Percentiles rank a stretch among this genome's conserved stretches.
Conservation (phyloP, 1,140 invertebrate genomes). For the Augochlora pura region DNA sequence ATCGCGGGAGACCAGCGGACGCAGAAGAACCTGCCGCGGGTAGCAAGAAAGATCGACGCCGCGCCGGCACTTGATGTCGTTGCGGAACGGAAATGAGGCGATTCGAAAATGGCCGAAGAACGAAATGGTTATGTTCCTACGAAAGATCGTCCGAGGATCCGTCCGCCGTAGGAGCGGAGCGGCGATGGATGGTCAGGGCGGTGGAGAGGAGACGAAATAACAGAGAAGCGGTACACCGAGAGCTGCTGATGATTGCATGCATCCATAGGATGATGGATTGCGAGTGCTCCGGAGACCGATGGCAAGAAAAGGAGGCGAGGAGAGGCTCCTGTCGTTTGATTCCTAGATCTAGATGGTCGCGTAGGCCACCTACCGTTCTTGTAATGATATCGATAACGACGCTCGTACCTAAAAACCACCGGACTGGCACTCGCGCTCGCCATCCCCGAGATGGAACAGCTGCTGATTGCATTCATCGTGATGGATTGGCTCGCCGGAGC, state of each 20-base stretch:
- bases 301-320: conserved; percentile 42
- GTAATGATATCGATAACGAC: conserved; percentile 66
- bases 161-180: too few species aligned
- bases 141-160: neutral
- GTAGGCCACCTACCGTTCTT: conserved; percentile 48
- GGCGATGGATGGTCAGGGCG: conserved; percentile 5
- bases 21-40: conserved; percentile 14
- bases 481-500: conserved; percentile 63
- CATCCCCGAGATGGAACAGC: conserved; percentile 43
- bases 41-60: conserved; percentile 2
- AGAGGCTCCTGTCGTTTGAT: conserved; percentile 47
- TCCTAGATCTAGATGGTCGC: conserved; percentile 46
- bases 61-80: conserved; percentile 42
- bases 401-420: conserved; percentile 61
- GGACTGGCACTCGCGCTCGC: conserved; percentile 14
- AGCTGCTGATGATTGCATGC: conserved; percentile 51
- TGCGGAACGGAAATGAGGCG: conserved; percentile 60
- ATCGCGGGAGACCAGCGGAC: neutral
- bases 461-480: conserved; percentile 71
- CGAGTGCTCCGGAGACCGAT: conserved; percentile 25
- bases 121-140: conserved; percentile 12
- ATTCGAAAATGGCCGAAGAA: conserved; percentile 42
- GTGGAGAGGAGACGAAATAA: conserved; percentile 16
- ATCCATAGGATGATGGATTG: conserved; percentile 54
- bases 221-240: conserved; percentile 6